Conservation (phyloP, 1,140 invertebrate species). For the Rhyzopertha dominica region DNA sequence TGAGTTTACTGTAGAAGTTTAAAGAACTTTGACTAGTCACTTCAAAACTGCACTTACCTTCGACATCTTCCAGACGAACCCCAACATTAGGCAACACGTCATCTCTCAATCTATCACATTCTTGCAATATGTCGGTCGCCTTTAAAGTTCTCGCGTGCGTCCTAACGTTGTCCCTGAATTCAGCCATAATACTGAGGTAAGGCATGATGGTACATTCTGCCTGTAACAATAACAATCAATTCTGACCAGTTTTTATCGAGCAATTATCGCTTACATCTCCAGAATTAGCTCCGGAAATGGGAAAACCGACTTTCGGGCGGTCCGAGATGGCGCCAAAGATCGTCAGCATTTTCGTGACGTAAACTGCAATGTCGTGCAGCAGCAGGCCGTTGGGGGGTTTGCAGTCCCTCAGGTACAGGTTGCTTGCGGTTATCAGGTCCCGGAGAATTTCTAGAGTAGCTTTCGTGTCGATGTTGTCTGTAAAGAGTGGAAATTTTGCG, state of each 20-base stretch:
- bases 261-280: slow-evolving; percentile 51
- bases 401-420: slow-evolving; percentile 77
- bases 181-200: slow-evolving; percentile 76
- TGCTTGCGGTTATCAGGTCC: slow-evolving; percentile 74
- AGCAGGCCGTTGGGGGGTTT: slow-evolving; percentile 56
- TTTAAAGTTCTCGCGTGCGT: slow-evolving; percentile 68
- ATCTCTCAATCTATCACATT: slow-evolving; percentile 89
- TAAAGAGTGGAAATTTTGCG: slow-evolving; percentile 31
- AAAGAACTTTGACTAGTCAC: neutral
- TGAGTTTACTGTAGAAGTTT: too few relatives aligned
- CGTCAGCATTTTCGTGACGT: slow-evolving; percentile 81
- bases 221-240: too few relatives aligned
- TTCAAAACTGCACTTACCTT: slow-evolving; percentile 54
- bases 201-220: slow-evolving; percentile 79
- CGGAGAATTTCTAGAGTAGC: slow-evolving; percentile 75
- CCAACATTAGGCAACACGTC: slow-evolving; percentile 84
- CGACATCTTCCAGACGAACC: slow-evolving; percentile 89
- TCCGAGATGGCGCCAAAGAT: slow-evolving; percentile 82
- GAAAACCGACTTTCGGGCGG: slow-evolving; percentile 74
- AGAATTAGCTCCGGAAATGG: slow-evolving; percentile 48
- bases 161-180: slow-evolving; percentile 81
- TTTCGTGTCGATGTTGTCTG: slow-evolving; percentile 94
- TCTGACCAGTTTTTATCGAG: too few relatives aligned
- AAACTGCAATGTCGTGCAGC: slow-evolving; percentile 65
- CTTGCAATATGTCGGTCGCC: slow-evolving; percentile 68